Evolutionary conservation across 2,797 vertebrate genomes (phyloP).

Genomic region (Tinamus major): DNA sequence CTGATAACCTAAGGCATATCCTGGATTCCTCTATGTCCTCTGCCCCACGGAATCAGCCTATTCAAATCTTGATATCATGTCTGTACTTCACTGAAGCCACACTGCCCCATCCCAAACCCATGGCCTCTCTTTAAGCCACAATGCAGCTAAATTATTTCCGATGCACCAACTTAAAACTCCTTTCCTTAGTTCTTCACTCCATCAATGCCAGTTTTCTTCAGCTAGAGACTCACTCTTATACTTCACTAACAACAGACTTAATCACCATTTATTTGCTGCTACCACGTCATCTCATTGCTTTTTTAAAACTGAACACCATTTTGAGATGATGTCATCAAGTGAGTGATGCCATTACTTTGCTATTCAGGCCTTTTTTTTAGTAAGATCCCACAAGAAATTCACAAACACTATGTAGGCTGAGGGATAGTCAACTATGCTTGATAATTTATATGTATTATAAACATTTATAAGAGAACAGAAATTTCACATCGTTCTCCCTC

Average conservation of each 20-base stretch:
- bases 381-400: rapidly evolving
- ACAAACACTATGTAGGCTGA: neutral
- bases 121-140: neutral
- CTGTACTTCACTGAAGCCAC: neutral
- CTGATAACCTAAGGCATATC: neutral
- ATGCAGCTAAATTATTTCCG: neutral
- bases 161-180: neutral
- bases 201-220: neutral
- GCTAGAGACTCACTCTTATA: neutral
- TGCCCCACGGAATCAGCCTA: neutral
- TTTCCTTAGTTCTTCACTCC: neutral
- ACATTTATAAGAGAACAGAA: neutral
- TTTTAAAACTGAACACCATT: neutral
- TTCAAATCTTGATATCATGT: neutral
- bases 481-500: neutral
- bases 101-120: neutral
- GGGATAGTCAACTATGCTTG: neutral
- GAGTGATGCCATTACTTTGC: too few relatives aligned
- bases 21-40: neutral
- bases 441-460: neutral
- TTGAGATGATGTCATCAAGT: neutral
- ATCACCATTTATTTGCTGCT: neutral
- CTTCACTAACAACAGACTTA: neutral
- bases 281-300: neutral
- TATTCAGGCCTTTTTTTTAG: neutral